Evolutionary conservation across 37 sponge, comb jelly and placozoan species (phyloP).

Genomic region (Axinella damicornis): DNA sequence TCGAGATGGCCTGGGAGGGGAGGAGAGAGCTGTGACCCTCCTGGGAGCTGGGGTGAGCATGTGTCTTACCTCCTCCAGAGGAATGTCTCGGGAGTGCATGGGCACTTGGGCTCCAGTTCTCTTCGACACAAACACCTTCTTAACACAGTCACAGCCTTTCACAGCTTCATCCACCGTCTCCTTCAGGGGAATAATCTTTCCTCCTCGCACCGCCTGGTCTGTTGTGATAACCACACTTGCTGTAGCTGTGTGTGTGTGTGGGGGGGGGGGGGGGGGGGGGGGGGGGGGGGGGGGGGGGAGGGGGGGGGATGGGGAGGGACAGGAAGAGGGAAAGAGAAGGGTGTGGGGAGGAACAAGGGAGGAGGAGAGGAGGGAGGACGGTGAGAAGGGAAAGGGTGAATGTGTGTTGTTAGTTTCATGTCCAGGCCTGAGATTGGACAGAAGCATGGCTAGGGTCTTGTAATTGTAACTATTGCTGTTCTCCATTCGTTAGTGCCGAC

Average conservation of each 20-base stretch:
- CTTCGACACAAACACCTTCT: slow-evolving; percentile 80
- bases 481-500: slow-evolving; percentile 1
- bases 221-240: slow-evolving; percentile 85
- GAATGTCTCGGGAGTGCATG: slow-evolving; percentile 68
- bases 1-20: slow-evolving; percentile 76
- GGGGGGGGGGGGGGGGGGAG: background rate
- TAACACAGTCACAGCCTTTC: slow-evolving; percentile 69
- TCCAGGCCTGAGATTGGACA: too few relatives aligned
- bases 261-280: background rate
- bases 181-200: slow-evolving; percentile 92
- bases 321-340: too few relatives aligned
- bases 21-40: background rate
- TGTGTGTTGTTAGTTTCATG: background rate
- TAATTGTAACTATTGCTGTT: too few relatives aligned
- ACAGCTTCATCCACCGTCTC: slow-evolving; percentile 91
- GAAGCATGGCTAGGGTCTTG: too few relatives aligned
- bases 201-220: slow-evolving; percentile 91
- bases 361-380: background rate
- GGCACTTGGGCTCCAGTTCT: slow-evolving; percentile 85
- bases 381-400: background rate
- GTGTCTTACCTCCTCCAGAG: slow-evolving; percentile 75
- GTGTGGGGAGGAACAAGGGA: too few relatives aligned
- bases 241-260: slow-evolving; percentile 27
- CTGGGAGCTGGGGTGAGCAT: too few relatives aligned
- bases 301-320: too few relatives aligned